phyloP scores from a whole-genome alignment of 2,113 vertebrate species.

The Salvator merianae region DNA sequence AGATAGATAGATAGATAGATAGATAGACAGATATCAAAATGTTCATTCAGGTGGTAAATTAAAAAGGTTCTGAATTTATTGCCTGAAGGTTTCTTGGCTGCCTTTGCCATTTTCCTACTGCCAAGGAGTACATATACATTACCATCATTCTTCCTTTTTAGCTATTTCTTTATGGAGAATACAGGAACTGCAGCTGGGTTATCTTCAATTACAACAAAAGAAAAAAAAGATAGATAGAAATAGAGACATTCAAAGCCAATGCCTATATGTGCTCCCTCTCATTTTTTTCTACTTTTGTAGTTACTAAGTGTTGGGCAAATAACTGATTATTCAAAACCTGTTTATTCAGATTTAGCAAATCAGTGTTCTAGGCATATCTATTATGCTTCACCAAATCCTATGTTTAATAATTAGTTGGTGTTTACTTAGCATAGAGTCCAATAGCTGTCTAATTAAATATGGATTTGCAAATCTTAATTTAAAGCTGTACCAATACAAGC shows the following conservation, averaged over 20 bases:
- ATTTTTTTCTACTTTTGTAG: not conserved
- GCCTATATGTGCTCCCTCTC: not conserved
- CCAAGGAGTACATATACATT: not conserved
- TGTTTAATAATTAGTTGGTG: slow-evolving; percentile 44
- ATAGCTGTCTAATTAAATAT: slow-evolving; percentile 36
- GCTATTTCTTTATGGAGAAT: not conserved
- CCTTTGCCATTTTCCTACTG: not conserved
- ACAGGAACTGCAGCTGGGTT: not conserved
- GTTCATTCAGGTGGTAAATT: slow-evolving; percentile 12
- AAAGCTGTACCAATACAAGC: slow-evolving; percentile 13
- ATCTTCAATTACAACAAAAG: slow-evolving; percentile 6
- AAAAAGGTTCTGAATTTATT: slow-evolving; percentile 26
- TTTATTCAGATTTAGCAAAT: slow-evolving; percentile 39
- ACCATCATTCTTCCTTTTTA: not conserved
- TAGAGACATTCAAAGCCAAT: not conserved
- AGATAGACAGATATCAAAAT: not conserved
- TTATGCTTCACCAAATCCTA: slow-evolving; percentile 42
- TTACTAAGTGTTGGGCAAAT: slow-evolving; percentile 16
- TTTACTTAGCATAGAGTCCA: slow-evolving; percentile 44
- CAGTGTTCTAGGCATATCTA: slow-evolving; percentile 36
- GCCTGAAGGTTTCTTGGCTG: not conserved
- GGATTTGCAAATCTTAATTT: slow-evolving; percentile 55
- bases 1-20: not conserved
- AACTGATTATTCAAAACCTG: slow-evolving; percentile 24
- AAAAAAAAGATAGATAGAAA: not conserved